A percentile compares a stretch with the other conserved stretches of the same genome.
These are phyloP conservation scores for Aegotheles bennettii DNA, from an alignment of 2,113 vertebrate genomes.

Conservation along the genomic window DNA sequence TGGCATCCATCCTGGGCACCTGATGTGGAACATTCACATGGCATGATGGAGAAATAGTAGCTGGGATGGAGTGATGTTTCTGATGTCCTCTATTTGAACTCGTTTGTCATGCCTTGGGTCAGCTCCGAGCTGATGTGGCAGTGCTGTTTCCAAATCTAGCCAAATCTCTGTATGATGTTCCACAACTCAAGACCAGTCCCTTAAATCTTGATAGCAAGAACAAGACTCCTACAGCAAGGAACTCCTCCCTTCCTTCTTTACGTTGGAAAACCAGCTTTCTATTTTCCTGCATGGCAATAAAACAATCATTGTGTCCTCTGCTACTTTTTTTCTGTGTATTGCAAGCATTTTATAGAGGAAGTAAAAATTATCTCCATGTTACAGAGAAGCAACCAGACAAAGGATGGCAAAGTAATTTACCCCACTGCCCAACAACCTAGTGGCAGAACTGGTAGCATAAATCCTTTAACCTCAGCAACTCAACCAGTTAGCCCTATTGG, in stretches of 20 bases:
- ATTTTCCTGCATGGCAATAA: neutral
- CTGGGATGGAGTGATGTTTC: neutral
- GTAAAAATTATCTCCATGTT: neutral
- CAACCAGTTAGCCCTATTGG: neutral
- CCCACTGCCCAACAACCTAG: neutral
- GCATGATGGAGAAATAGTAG: neutral
- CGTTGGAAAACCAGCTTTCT: neutral
- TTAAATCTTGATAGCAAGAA: neutral
- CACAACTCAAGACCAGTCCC: neutral
- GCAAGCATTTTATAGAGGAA: neutral
- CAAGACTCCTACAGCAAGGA: neutral
- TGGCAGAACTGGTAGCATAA: neutral
- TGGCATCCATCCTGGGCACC: neutral
- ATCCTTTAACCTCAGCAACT: neutral
- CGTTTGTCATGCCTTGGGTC: neutral
- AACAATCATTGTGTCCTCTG: neutral
- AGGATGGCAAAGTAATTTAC: neutral
- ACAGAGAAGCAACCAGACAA: neutral
- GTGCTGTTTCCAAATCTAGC: neutral
- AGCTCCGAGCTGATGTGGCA: neutral
- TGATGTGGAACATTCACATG: neutral
- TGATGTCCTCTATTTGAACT: neutral
- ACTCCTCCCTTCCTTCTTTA: neutral
- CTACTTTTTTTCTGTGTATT: neutral
- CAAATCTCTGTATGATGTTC: neutral